A percentile compares a stretch with the other conserved stretches of the same genome.
These are phyloP conservation scores for Gortyna flavago DNA, from an alignment of 2,888 invertebrate species.

Conservation along the genomic window DNA sequence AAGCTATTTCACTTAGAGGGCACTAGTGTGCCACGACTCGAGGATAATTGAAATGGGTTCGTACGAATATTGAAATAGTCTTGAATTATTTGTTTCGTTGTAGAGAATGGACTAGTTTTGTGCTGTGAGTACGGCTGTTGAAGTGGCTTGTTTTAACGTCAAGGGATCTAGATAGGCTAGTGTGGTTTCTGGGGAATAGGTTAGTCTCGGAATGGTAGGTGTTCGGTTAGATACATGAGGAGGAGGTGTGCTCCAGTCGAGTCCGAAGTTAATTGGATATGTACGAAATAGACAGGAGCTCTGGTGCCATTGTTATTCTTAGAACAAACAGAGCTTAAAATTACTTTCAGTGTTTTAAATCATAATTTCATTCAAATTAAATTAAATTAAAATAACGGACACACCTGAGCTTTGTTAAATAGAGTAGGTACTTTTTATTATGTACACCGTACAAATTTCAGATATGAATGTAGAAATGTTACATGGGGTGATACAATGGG, in stretches of 20 bases:
- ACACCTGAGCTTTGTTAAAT: not conserved
- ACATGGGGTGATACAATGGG: not conserved
- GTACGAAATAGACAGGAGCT: not conserved
- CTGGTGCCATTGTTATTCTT: not conserved
- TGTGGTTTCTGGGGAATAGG: too few species aligned
- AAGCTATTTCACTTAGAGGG: slow-evolving; percentile 61
- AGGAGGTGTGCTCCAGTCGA: not conserved
- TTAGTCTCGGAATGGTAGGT: not conserved
- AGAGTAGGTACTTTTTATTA: not conserved
- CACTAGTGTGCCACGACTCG: slow-evolving; percentile 39
- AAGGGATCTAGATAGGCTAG: not conserved
- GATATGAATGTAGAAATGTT: not conserved
- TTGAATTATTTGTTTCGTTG: slow-evolving; percentile 57
- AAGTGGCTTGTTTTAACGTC: slow-evolving; percentile 7
- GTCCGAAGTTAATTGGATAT: not conserved
- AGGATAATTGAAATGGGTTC: slow-evolving; percentile 63
- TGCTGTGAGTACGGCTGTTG: slow-evolving; percentile 7
- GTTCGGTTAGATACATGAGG: not conserved
- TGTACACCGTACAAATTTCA: too few species aligned
- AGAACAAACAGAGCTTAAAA: not conserved
- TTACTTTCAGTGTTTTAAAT: not conserved
- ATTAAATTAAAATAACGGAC: not conserved
- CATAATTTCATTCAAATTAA: not conserved
- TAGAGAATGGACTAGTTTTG: slow-evolving; percentile 30
- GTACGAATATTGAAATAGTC: slow-evolving; percentile 45